Evolutionary conservation across 37 sponge, comb jelly and placozoan genomes (phyloP), one percentile per base, ranked within the genome.

Genomic region (Aplysina aerophoba): DNA sequence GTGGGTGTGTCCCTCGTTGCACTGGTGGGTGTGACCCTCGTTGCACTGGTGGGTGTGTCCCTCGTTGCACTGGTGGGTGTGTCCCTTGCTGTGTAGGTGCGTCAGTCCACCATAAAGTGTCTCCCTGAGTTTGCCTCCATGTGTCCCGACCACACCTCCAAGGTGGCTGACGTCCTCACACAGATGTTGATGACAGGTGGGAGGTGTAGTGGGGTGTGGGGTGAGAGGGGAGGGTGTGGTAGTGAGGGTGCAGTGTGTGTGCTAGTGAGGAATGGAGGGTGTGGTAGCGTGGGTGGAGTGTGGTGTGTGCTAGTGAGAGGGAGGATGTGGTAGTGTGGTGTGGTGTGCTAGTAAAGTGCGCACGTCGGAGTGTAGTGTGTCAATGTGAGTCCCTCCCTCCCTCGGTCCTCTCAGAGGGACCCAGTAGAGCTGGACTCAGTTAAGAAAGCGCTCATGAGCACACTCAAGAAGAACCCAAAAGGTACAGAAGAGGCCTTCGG

Each of bases 161-260:
- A 83, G 40, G 90, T 93, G 39, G 80, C 90, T 56, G 93, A 93
- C 63, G 84, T 89, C 0, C 85, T 93, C 30, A 83, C 90, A 36
- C 93, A 93, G 81, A 58, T 93, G 55, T 75, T 93, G 38, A 59
- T 82, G 15, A 71, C 85, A 40, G 92, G 92, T 92, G 36, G 56
- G 77, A 39, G 17, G 19, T 30, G 19, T 25, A 15, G 35, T 81
- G 16, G 2, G n/a, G 27, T 2, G 64, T 12, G 27, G 2, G 24
- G 27, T 63, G 64, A 63, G 64, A 8, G 27, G 27, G 3, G 27
- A 28, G 64, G 64, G 64, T 0, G 16, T 19, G n/a, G 1, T 16
- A 35, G 34, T 24, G 69, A n/a, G 69, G 28, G 3, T 4, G n/a
- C n/a, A n/a, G n/a, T n/a, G n/a, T n/a, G 50, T 44, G 50, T 44